Conservation (phyloP, 2,888 invertebrate species). For the Prostheceraeus crozeri region DNA sequence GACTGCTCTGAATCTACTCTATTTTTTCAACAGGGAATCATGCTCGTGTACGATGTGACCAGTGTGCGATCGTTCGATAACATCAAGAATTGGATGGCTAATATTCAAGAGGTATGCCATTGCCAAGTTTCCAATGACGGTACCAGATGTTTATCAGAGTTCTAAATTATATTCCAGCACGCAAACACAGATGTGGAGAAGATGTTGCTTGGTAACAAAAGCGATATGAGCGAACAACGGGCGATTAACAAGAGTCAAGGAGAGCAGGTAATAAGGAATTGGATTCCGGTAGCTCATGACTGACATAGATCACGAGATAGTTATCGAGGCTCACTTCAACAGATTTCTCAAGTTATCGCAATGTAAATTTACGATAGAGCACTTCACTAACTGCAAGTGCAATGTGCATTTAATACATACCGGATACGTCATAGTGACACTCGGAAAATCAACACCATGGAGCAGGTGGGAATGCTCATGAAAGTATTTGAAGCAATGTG, state of each 20-base stretch:
- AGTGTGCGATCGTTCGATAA: constrained; percentile 31
- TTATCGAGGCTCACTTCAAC: too few relatives aligned
- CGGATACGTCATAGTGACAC: too few relatives aligned
- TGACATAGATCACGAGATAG: too few relatives aligned
- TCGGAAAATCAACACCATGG: too few relatives aligned
- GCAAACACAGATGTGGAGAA: constrained; percentile 97
- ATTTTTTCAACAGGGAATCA: constrained; percentile 62
- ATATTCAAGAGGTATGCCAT: constrained; percentile 63
- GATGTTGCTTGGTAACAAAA: constrained; percentile 95
- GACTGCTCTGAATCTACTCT: constrained; percentile 6
- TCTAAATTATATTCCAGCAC: constrained; percentile 61
- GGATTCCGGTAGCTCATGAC: constrained; percentile 26
- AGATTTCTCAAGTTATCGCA: too few relatives aligned
- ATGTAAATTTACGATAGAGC: too few relatives aligned
- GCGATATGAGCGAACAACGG: constrained; percentile 89
- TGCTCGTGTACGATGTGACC: constrained; percentile 37
- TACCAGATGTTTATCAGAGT: not conserved
- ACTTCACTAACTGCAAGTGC: too few relatives aligned
- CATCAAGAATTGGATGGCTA: constrained; percentile 34
- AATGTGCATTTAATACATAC: too few relatives aligned
- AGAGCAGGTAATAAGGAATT: constrained; percentile 62
- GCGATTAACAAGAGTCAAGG: constrained; percentile 90
- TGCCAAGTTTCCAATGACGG: not conserved
- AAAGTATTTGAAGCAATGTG: too few relatives aligned
- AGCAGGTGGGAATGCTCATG: too few relatives aligned